phyloP scores from a whole-genome alignment of 2,888 invertebrate genomes.

The Tipula helvola region DNA sequence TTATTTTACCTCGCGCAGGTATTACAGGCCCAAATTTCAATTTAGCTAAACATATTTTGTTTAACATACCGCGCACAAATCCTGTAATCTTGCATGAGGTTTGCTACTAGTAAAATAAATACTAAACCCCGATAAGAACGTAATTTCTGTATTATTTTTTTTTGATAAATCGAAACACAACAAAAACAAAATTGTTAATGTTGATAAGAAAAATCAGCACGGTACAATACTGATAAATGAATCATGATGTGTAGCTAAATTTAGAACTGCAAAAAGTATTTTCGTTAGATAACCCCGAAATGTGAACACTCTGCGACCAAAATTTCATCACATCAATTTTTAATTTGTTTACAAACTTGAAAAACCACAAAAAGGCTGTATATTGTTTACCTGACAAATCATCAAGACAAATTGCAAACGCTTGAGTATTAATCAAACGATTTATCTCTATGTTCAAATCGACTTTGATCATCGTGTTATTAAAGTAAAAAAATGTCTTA shows the following conservation, averaged over 20 bases:
- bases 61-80: not conserved
- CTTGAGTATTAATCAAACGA: not conserved
- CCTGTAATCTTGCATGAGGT: not conserved
- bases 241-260: not conserved
- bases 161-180: not conserved
- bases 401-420: not conserved
- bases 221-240: not conserved
- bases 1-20: too few species aligned
- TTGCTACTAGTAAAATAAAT: not conserved
- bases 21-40: not conserved
- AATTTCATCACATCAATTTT: too few species aligned
- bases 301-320: too few species aligned
- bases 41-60: not conserved
- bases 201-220: not conserved
- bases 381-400: not conserved
- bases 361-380: not conserved
- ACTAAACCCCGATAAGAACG: not conserved
- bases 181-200: too few species aligned
- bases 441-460: not conserved
- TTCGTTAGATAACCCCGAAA: not conserved
- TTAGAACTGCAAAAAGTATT: not conserved
- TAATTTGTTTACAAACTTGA: not conserved
- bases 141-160: not conserved
- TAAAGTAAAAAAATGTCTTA: not conserved
- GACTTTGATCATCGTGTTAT: not conserved